Evolutionary conservation across 37 sponge, comb jelly and placozoan genomes (phyloP).

Genomic region (Oscarella lobularis): DNA sequence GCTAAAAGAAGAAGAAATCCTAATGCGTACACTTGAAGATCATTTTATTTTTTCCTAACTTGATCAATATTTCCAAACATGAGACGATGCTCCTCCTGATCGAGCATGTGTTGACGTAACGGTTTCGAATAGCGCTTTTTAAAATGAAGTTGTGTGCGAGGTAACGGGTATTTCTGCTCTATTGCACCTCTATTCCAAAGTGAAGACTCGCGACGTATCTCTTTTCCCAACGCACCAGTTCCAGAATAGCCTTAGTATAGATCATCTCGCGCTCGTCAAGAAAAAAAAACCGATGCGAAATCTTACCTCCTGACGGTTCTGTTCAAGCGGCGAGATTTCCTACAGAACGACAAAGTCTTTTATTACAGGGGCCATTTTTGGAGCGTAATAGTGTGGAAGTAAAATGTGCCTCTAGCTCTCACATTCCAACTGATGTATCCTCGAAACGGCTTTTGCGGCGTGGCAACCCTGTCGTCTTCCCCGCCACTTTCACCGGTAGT

Average conservation of each 20-base stretch:
- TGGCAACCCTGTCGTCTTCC: not conserved
- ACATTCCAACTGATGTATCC: not conserved
- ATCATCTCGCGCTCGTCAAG: too few species aligned
- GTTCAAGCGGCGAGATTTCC: not conserved
- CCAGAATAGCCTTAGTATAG: conserved; percentile 16
- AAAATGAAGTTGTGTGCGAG: not conserved
- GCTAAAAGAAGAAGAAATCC: too few species aligned
- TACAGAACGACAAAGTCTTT: too few species aligned
- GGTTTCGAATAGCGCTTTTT: not conserved
- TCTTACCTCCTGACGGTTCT: conserved; percentile 9
- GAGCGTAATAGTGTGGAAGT: too few species aligned
- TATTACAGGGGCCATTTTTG: too few species aligned
- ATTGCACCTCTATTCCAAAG: conserved; percentile 20
- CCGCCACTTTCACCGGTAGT: not conserved
- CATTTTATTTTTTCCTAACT: not conserved
- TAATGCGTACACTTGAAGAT: too few species aligned
- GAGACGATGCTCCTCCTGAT: not conserved
- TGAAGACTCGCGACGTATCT: conserved; percentile 9
- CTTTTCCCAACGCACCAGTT: not conserved
- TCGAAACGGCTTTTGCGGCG: not conserved
- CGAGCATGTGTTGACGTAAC: not conserved
- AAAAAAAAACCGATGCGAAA: not conserved
- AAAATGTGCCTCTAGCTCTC: not conserved
- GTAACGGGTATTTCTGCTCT: conserved; percentile 7
- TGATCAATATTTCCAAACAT: not conserved